Base-by-base conservation (phyloP, 2,888 invertebrate genomes). In the Pristionchus maxplancki region DNA sequence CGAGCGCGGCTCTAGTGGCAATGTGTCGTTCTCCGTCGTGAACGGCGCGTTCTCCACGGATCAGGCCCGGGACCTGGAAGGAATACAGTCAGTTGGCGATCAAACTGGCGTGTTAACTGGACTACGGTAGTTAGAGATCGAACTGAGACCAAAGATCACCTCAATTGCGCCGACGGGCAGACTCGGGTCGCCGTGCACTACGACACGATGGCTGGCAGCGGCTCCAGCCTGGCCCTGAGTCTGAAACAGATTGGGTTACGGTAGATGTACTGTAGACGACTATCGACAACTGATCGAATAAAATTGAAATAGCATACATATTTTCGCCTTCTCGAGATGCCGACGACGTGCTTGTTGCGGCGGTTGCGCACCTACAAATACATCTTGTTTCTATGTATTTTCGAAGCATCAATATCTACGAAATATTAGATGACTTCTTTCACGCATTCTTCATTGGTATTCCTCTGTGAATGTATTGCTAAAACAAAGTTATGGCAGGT, bases 101-200 rank as follows among this genome's bases (percentile, higher is more conserved):
- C 24, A 15, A 37, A 1, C 8, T 3, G 20, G 13, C 11, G 40
- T 28, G n/a, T 11, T 28, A 11, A n/a, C 3, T 20, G 58, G 24
- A 1, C 6, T 8, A 58, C 1, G 64, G 28, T 31, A 53, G 20
- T 24, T 20, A 24, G 53, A 58, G 20, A 58, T 24, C 53, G 53
- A 24, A 20, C 20, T 24, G 20, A 58, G 24, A 58, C 24, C 24
- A 58, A 24, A 58, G 50, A 58, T 58, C 9, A 83, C 82, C 50
- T 50, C 50, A 24, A 83, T 83, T 13, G 82, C 82, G 4, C 53
- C 53, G 17, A 11, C 82, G 34, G 82, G 53, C 31, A 83, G 9
- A 34, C 82, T 83, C 31, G 82, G 82, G 34, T 83, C 82, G n/a
- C 53, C 82, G 53, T 83, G 82, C 6, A 83, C 34, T 9, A 83